phyloP scores from a whole-genome alignment of 2,888 invertebrate species.

The Ypsolopha scabrella region DNA sequence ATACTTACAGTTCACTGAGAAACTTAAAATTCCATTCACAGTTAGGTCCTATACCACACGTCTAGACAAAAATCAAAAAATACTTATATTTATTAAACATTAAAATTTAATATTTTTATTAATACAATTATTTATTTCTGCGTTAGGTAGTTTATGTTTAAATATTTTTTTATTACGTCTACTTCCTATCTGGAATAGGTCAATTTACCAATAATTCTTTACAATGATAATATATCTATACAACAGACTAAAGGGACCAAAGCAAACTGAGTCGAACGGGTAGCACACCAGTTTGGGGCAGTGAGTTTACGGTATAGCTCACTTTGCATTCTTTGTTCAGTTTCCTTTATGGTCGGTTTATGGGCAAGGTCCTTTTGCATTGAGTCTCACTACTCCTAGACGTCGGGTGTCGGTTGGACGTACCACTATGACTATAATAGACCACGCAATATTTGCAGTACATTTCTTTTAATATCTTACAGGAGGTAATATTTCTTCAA shows the following conservation, averaged over 20 bases:
- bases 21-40: too few species aligned
- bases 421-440: too few species aligned
- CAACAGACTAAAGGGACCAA: not conserved
- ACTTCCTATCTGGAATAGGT: not conserved
- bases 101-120: too few species aligned
- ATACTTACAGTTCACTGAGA: too few species aligned
- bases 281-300: not conserved
- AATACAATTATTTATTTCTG: not conserved
- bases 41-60: too few species aligned
- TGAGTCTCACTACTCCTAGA: constrained; percentile 37
- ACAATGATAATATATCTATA: not conserved
- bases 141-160: not conserved
- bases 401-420: too few species aligned
- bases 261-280: not conserved
- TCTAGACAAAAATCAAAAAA: too few species aligned
- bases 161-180: not conserved
- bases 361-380: constrained; percentile 62
- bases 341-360: constrained; percentile 62
- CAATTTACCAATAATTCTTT: not conserved
- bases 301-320: constrained; percentile 55
- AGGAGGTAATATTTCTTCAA: too few species aligned
- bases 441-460: too few species aligned
- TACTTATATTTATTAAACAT: too few species aligned
- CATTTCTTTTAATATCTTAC: too few species aligned
- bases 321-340: constrained; percentile 67